phyloP scores from a whole-genome alignment of 2,888 invertebrate species.

The Parnassius apollo region DNA sequence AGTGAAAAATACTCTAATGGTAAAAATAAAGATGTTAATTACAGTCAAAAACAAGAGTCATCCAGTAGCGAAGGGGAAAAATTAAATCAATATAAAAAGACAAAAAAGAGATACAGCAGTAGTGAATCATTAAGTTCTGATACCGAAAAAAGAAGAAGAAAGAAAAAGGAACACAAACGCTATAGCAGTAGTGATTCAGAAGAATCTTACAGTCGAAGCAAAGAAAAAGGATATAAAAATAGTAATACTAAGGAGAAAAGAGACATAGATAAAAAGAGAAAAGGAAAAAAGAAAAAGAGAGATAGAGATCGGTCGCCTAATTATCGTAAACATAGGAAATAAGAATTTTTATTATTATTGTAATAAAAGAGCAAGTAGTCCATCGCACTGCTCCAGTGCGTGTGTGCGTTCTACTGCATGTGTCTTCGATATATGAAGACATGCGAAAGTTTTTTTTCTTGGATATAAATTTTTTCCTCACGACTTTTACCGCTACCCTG shows the following conservation, averaged over 20 bases:
- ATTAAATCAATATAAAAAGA: constrained; percentile 34
- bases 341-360: constrained; percentile 35
- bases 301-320: constrained; percentile 77
- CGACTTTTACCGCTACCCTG: no score
- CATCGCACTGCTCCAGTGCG: no score
- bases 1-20: constrained; percentile 46
- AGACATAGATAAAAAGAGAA: constrained; percentile 80
- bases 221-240: constrained; percentile 56
- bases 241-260: constrained; percentile 63
- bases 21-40: constrained; percentile 38
- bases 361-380: no score
- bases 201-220: constrained; percentile 29
- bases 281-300: constrained; percentile 78
- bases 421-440: no score
- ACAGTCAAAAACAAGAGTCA: constrained; percentile 40
- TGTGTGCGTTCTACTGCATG: no score
- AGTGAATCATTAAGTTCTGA: constrained; percentile 55
- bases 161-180: constrained; percentile 38
- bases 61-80: constrained; percentile 39
- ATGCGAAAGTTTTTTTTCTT: no score
- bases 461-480: no score
- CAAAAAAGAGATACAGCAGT: constrained; percentile 47
- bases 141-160: constrained; percentile 41
- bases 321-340: constrained; percentile 73
- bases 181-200: constrained; percentile 47